These are phyloP conservation scores for Thereva unica DNA, from an alignment of 2,888 invertebrate species.

Conservation along the genomic window DNA sequence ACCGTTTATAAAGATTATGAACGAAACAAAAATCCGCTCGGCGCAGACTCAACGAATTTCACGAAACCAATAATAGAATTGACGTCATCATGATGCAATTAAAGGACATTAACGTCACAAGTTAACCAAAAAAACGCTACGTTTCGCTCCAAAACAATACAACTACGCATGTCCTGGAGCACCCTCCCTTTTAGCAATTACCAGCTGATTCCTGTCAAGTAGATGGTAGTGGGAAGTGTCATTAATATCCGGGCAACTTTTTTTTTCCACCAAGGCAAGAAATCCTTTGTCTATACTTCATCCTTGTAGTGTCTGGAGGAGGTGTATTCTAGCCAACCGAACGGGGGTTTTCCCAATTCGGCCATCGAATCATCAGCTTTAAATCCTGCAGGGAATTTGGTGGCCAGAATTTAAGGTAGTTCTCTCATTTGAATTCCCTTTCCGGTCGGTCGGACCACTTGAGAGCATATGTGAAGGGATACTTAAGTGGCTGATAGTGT, in stretches of 20 bases:
- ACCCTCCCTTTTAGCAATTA: constrained; percentile 25
- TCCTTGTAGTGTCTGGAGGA: too few relatives aligned
- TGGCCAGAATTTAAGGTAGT: background rate
- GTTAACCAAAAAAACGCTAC: constrained; percentile 1
- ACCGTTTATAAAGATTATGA: too few relatives aligned
- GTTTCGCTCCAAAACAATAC: constrained; percentile 16
- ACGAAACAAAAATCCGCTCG: too few relatives aligned
- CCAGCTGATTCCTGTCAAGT: constrained; percentile 28
- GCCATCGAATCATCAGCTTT: too few relatives aligned
- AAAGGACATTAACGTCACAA: constrained; percentile 10
- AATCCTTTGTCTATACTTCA: too few relatives aligned
- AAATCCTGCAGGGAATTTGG: background rate
- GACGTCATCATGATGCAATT: constrained; percentile 2
- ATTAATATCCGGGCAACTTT: too few relatives aligned
- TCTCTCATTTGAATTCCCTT: background rate
- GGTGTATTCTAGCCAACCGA: too few relatives aligned
- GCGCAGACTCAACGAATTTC: too few relatives aligned
- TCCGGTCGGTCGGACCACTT: background rate
- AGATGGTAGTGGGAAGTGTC: too few relatives aligned
- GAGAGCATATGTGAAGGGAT: constrained; percentile 20
- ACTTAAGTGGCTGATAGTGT: constrained; percentile 7
- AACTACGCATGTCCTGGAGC: constrained; percentile 3
- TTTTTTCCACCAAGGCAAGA: too few relatives aligned
- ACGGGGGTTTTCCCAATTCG: too few relatives aligned
- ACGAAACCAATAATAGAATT: too few relatives aligned